Evolutionary conservation across 2,797 vertebrate genomes (phyloP).

Genomic region (Girardinus metallicus): DNA sequence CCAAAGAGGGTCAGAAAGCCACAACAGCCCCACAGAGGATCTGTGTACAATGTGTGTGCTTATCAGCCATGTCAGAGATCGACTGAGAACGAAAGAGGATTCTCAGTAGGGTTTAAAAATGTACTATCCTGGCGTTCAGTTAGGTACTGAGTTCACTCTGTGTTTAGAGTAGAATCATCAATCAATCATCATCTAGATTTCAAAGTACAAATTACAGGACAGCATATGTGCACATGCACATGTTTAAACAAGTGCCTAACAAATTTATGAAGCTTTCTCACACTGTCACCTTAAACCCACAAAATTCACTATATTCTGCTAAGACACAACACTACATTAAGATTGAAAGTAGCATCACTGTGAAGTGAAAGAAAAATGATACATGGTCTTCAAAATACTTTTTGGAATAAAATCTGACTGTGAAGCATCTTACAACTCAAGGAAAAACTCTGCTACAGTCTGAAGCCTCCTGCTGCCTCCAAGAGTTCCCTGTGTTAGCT

Average conservation of each 20-base stretch:
- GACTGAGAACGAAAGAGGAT: conserved; percentile 22
- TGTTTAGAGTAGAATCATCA: background rate
- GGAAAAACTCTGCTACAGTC: background rate
- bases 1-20: conserved; percentile 73
- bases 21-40: conserved; percentile 44
- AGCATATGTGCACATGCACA: background rate
- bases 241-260: background rate
- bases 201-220: background rate
- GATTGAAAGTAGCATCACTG: background rate
- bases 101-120: conserved; percentile 36
- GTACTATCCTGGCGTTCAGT: conserved; percentile 46
- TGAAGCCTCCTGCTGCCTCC: background rate
- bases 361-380: background rate
- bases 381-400: background rate
- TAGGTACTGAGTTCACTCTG: conserved; percentile 74
- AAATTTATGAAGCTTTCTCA: background rate
- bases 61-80: conserved; percentile 78
- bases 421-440: background rate
- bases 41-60: conserved; percentile 67
- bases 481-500: background rate
- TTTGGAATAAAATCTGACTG: background rate
- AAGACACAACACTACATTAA: background rate
- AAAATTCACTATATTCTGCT: background rate
- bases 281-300: background rate
- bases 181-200: background rate